Evolutionary conservation across 2,797 vertebrate genomes (phyloP).

Genomic region (Coreius guichenoti): DNA sequence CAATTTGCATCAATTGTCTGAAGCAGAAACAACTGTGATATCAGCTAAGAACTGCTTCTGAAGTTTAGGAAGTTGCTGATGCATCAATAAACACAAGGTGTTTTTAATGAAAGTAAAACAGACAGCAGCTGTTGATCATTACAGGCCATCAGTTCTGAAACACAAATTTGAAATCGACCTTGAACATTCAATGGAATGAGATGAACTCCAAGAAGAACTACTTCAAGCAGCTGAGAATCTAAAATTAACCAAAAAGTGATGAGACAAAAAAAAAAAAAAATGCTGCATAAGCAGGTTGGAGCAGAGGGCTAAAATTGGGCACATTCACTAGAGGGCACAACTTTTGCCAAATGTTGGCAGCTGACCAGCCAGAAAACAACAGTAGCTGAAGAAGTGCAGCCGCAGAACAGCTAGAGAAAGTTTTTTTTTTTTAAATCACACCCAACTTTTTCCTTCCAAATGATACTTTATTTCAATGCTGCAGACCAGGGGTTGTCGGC

Average conservation of each 20-base stretch:
- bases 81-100: background rate
- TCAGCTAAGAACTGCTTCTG: background rate
- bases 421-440: background rate
- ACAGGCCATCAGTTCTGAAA: background rate
- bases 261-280: conserved; percentile 26
- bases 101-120: conserved; percentile 4
- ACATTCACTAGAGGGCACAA: conserved; percentile 48
- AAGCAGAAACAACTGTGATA: background rate
- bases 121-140: conserved; percentile 15
- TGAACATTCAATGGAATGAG: conserved; percentile 22
- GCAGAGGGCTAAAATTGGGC: conserved; percentile 51
- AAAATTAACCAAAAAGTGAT: conserved; percentile 44
- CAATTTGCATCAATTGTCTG: conserved; percentile 9
- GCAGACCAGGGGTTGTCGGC: conserved; percentile 21
- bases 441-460: conserved; percentile 10
- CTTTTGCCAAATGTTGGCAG: conserved; percentile 52
- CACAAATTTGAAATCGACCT: background rate
- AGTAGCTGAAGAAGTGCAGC: background rate
- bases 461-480: background rate
- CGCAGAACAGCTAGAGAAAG: background rate
- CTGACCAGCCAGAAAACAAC: conserved; percentile 41
- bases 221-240: conserved; percentile 38
- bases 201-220: conserved; percentile 6
- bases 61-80: conserved; percentile 10
- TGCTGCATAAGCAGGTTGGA: conserved; percentile 43